phyloP scores from a whole-genome alignment of 2,888 invertebrate genomes.

The Himalopsyche kuldschensis region DNA sequence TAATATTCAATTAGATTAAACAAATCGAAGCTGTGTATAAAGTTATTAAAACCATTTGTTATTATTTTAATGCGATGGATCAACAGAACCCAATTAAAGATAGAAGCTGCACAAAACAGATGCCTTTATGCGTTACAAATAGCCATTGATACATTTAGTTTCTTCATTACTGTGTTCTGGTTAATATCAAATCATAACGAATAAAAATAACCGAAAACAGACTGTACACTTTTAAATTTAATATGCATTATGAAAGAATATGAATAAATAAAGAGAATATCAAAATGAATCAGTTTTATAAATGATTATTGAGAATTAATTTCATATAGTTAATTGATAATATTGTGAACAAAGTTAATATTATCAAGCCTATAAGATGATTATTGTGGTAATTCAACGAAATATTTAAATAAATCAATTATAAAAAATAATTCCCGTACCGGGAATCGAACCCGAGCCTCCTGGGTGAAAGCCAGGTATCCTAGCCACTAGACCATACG shows the following conservation, averaged over 20 bases:
- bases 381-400: too few relatives aligned
- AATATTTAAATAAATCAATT: too few relatives aligned
- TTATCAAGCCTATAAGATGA: too few relatives aligned
- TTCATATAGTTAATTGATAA: too few relatives aligned
- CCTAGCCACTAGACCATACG: constrained; percentile 65
- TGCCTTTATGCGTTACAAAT: background rate
- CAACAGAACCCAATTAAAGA: too few relatives aligned
- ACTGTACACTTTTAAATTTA: background rate
- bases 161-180: background rate
- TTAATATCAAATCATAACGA: background rate
- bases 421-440: constrained; percentile 53
- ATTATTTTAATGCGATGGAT: too few relatives aligned
- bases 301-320: too few relatives aligned
- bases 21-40: too few relatives aligned
- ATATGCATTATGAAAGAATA: background rate
- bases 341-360: too few relatives aligned
- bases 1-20: too few relatives aligned
- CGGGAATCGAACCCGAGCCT: constrained; percentile 67
- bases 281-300: too few relatives aligned
- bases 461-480: constrained; percentile 64
- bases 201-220: background rate
- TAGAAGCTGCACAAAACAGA: background rate
- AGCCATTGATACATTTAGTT: background rate
- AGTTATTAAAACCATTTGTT: too few relatives aligned
- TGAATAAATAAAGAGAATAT: background rate